Percentiles rank a stretch among this genome's conserved stretches.
Evolutionary conservation across 2,797 vertebrate species (phyloP).

Genomic region (Eulemur rubriventer): DNA sequence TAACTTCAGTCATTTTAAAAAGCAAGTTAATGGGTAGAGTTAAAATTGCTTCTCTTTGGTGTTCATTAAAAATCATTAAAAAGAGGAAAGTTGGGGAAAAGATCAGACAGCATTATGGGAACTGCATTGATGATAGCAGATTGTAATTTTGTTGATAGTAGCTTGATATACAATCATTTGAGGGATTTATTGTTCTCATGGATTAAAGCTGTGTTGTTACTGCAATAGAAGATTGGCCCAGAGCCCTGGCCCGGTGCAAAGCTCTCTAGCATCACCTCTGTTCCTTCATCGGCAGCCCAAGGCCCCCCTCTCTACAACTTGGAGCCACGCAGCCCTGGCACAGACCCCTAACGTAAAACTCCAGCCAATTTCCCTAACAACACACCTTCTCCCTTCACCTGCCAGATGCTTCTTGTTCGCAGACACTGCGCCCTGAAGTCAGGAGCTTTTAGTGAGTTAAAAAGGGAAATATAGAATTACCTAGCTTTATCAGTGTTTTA

Average conservation of each 20-base stretch:
- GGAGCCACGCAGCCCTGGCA: neutral
- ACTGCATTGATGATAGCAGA: neutral
- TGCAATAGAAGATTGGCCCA: neutral
- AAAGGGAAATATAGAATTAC: conserved; percentile 63
- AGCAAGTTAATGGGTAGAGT: neutral
- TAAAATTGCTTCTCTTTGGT: neutral
- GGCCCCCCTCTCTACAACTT: neutral
- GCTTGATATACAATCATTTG: neutral
- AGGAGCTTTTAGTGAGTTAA: neutral
- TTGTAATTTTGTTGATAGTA: neutral
- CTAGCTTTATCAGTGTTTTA: neutral
- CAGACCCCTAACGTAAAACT: neutral
- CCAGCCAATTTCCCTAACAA: conserved; percentile 28
- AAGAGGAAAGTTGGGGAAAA: neutral
- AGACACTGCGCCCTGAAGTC: neutral
- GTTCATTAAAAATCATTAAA: conserved; percentile 24
- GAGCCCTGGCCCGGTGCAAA: neutral
- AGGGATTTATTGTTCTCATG: conserved; percentile 12
- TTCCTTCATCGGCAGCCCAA: neutral
- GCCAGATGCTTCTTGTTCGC: conserved; percentile 42
- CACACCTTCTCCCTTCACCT: neutral
- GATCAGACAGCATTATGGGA: neutral
- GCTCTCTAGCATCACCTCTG: neutral
- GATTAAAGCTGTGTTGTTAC: conserved; percentile 1
- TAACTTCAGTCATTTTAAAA: conserved; percentile 9